Base-by-base conservation (phyloP, 2,888 invertebrate genomes). In the Sisyra terminalis region DNA sequence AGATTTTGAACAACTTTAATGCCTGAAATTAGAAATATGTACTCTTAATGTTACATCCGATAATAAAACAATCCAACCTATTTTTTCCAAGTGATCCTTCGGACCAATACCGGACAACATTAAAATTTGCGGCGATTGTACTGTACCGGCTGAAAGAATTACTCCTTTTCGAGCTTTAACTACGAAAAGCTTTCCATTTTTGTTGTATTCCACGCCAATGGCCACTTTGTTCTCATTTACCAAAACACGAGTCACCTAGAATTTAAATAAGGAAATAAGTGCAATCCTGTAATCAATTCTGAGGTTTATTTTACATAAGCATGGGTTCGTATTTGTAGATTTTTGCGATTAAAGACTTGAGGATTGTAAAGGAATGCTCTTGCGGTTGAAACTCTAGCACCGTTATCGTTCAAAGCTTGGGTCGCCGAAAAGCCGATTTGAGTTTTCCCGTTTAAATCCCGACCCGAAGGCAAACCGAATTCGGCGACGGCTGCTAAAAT, bases 1-100 rank as follows among this genome's bases (percentile, higher is more conserved):
- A 60, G 49, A 48, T 63, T 55, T 2, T 51, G 50, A 10, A 61
- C 46, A 11, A 61, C 54, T 4, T 55, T 55, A 9, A 53, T 52
- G 1, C 47, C 49, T 44, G 16, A 40, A 43, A 45, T n/a, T 29
- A 13, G n/a, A n/a, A n/a, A n/a, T n/a, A n/a, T n/a, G n/a, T n/a
- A n/a, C n/a, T n/a, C n/a, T n/a, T n/a, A n/a, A n/a, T n/a, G n/a
- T n/a, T n/a, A n/a, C n/a, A n/a, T n/a, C n/a, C n/a, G n/a, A n/a
- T n/a, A n/a, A n/a, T 17, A 31, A 31, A 39, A 35, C 13, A 35
- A 35, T 7, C 24, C 11, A 29, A 39, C 39, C 39, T 14, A 24
- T 29, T 14, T 40, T 30, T 40, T 40, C 13, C 13, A 40, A 30
- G 6, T 40, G 13, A 7, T 40, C 15, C 11, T 14, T 40, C 6